These are phyloP conservation scores for Amphiprion percula DNA, from an alignment of 2,113 vertebrate genomes.

Conservation along the genomic window DNA sequence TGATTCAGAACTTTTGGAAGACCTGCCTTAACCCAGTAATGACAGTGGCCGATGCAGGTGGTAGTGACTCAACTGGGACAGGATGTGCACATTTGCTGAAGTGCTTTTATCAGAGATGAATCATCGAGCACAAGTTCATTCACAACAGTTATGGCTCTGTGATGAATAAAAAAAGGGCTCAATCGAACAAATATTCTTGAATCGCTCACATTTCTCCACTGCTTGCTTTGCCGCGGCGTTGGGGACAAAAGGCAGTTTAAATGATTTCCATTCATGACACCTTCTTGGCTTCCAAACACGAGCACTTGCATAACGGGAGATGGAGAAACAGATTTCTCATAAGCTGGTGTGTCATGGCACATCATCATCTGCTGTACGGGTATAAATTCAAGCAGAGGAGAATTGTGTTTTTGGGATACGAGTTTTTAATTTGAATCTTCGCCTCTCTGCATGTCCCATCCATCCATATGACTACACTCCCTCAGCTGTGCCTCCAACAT, in stretches of 20 bases:
- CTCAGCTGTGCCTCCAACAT: conserved; percentile 29
- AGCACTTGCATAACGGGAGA: background rate
- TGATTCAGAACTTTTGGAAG: conserved; percentile 16
- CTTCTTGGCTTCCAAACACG: conserved; percentile 6
- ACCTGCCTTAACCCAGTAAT: background rate
- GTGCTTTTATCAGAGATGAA: conserved; percentile 41
- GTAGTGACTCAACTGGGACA: conserved; percentile 39
- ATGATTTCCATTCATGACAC: conserved; percentile 29
- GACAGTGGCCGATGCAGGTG: conserved; percentile 21
- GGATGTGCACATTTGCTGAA: conserved; percentile 16
- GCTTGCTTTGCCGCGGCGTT: background rate
- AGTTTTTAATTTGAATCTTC: background rate
- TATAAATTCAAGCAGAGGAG: background rate
- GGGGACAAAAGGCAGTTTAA: conserved; percentile 3
- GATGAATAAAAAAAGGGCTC: conserved; percentile 40
- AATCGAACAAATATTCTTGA: conserved; percentile 24
- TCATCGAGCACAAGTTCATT: conserved; percentile 49
- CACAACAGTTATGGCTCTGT: conserved; percentile 6
- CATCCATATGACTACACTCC: conserved; percentile 36
- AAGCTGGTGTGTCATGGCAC: background rate
- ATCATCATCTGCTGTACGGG: background rate
- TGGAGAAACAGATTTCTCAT: conserved; percentile 17
- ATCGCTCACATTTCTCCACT: background rate
- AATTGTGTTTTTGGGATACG: background rate
- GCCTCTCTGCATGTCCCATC: conserved; percentile 46